Conservation (phyloP, 2,113 vertebrate genomes). For the Myanophis thanlyinensis region DNA sequence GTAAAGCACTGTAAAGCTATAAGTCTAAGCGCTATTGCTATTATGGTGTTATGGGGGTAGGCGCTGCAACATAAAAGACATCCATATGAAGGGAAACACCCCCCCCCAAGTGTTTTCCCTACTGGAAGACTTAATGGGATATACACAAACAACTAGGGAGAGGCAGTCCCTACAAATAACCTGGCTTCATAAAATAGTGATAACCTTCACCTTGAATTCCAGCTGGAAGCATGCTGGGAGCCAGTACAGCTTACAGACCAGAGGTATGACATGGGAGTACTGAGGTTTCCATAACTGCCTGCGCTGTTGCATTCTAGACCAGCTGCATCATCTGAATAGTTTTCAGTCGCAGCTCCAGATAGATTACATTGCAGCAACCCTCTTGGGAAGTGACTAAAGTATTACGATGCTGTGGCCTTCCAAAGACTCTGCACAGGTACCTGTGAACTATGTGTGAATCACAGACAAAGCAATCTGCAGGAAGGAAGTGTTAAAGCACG, state of each 20-base stretch:
- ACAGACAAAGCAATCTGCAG: neutral
- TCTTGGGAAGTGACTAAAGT: neutral
- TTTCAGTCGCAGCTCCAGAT: neutral
- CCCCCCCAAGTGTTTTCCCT: neutral
- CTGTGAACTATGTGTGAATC: neutral
- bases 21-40: no score
- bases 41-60: neutral
- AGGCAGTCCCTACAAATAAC: neutral
- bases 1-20: no score
- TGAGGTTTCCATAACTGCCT: neutral
- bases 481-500: neutral
- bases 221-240: neutral
- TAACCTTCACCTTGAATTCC: neutral
- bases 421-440: neutral
- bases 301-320: neutral
- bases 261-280: neutral
- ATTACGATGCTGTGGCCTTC: neutral
- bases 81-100: neutral
- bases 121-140: neutral
- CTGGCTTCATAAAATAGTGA: neutral
- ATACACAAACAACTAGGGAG: neutral
- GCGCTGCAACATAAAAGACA: neutral
- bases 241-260: neutral
- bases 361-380: neutral
- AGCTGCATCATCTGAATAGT: neutral